Conservation (phyloP, 2,888 invertebrate genomes). For the Carpatolechia fugitivella region DNA sequence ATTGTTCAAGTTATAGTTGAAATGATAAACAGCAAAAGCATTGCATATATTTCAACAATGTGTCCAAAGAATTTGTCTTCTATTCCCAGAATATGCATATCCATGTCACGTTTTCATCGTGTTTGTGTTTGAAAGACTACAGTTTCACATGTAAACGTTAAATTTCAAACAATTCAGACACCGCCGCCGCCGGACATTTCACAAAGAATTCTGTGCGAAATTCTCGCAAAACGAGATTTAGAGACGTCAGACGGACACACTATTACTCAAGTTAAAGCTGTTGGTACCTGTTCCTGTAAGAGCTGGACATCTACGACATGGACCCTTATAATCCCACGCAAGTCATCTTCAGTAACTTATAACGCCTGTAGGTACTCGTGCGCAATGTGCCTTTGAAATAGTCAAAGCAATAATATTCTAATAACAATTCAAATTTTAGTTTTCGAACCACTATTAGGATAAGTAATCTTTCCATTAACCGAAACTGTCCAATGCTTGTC, state of each 20-base stretch:
- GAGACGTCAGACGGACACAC: background rate
- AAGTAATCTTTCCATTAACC: background rate
- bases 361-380: too few species aligned
- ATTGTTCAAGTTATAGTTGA: too few species aligned
- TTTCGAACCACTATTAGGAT: background rate
- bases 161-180: background rate
- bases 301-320: background rate
- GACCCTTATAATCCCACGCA: background rate
- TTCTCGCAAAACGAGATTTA: background rate
- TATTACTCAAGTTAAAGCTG: slow-evolving; percentile 1
- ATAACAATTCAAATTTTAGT: too few species aligned
- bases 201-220: background rate
- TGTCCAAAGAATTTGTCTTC: too few species aligned
- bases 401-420: too few species aligned
- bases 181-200: background rate
- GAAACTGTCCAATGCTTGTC: background rate
- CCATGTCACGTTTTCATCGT: too few species aligned
- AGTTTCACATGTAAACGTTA: background rate
- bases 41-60: too few species aligned
- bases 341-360: background rate
- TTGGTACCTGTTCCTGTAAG: background rate
- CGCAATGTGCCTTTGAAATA: too few species aligned
- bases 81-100: too few species aligned
- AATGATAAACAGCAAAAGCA: too few species aligned
- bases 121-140: background rate